A percentile compares a stretch with the other conserved stretches of the same genome.
Evolutionary conservation across 2,113 vertebrate species (phyloP).

Genomic region (Grantiella picta): DNA sequence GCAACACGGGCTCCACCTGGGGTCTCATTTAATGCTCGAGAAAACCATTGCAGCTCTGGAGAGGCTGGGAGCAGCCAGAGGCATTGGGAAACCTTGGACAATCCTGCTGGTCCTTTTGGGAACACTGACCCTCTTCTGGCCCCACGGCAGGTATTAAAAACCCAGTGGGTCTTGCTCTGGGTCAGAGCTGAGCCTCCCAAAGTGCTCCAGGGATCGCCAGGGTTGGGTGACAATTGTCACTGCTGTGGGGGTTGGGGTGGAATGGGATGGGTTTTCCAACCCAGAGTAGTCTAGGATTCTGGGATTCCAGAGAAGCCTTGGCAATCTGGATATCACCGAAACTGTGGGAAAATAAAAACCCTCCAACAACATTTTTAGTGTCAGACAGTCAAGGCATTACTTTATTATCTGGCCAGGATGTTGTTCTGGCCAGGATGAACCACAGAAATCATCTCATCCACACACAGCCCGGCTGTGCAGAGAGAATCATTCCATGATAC

Average conservation of each 20-base stretch:
- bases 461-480: no score
- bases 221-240: not conserved
- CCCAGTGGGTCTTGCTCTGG: not conserved
- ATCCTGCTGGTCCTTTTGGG: not conserved
- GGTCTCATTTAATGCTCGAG: not conserved
- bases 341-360: no score
- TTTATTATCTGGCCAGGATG: no score
- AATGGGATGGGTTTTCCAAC: not conserved
- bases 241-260: accelerated
- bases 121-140: not conserved
- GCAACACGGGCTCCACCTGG: not conserved
- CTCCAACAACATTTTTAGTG: no score
- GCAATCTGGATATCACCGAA: not conserved
- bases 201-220: not conserved
- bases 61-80: not conserved
- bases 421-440: no score
- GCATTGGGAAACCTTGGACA: not conserved
- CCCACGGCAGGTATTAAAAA: not conserved
- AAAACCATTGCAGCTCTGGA: not conserved
- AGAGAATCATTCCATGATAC: no score
- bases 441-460: no score
- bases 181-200: no score
- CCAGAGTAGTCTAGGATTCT: no score
- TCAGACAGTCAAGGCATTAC: no score
- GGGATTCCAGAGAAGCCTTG: not conserved